These are phyloP conservation scores for Hypomesus transpacificus DNA, from an alignment of 2,113 vertebrate species.

Conservation along the genomic window DNA sequence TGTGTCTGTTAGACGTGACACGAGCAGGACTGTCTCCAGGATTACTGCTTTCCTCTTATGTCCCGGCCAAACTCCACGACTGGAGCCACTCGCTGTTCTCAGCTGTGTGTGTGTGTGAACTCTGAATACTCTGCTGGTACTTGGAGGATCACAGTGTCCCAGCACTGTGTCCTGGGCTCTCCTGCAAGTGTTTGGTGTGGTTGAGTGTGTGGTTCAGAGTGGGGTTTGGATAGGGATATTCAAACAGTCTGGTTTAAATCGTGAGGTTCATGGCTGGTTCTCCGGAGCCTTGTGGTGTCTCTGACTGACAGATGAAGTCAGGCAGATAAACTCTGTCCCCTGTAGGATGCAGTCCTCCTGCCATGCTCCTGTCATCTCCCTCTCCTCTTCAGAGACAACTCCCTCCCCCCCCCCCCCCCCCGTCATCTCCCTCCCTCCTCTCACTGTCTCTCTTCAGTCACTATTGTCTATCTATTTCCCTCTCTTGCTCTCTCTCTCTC, in stretches of 20 bases:
- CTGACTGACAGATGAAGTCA: too few species aligned
- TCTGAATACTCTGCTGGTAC: too few species aligned
- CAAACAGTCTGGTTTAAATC: too few species aligned
- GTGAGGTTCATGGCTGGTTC: too few species aligned
- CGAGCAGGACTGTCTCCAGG: conserved; percentile 35
- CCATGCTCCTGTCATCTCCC: neutral
- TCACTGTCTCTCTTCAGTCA: too few species aligned
- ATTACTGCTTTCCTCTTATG: conserved; percentile 41
- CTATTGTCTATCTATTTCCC: too few species aligned
- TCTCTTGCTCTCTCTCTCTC: too few species aligned
- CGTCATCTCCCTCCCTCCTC: conserved; percentile 25
- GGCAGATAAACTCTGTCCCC: too few species aligned
- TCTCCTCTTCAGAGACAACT: too few species aligned
- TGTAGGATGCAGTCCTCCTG: too few species aligned
- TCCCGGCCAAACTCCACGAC: conserved; percentile 40
- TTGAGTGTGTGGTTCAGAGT: too few species aligned
- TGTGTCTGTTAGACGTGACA: conserved; percentile 24
- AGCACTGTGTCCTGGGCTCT: neutral
- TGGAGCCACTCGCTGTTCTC: conserved; percentile 40
- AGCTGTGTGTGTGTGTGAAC: conserved; percentile 13
- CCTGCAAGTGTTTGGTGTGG: neutral
- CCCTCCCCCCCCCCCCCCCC: neutral
- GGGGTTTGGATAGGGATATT: neutral
- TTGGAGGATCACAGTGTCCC: neutral
- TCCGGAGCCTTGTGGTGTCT: too few species aligned